Evolutionary conservation across 1,140 invertebrate species (phyloP).

Genomic region (Lutraria rhynchaena): DNA sequence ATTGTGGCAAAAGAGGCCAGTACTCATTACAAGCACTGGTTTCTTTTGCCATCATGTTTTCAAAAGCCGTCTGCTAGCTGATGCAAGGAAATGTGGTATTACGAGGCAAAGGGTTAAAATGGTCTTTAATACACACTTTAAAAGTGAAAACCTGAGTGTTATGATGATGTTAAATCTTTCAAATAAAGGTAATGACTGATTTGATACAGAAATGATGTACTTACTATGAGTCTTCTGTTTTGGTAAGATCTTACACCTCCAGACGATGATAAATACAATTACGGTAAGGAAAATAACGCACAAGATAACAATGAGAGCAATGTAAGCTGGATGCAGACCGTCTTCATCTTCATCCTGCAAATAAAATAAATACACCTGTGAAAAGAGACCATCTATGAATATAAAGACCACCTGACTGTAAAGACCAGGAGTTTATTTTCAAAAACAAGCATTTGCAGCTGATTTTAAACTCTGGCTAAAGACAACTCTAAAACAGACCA

Average conservation of each 20-base stretch:
- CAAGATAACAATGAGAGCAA: conserved; percentile 64
- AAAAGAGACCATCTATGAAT: too few species aligned
- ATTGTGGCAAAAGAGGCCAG: too few species aligned
- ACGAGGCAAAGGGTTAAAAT: background rate
- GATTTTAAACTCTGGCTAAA: too few species aligned
- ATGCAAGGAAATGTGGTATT: too few species aligned
- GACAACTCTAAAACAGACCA: too few species aligned
- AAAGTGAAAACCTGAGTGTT: background rate
- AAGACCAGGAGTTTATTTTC: too few species aligned
- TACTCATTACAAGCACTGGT: too few species aligned
- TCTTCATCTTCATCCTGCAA: conserved; percentile 27
- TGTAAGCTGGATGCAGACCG: conserved; percentile 61
- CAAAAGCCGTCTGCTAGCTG: too few species aligned
- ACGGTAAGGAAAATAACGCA: conserved; percentile 47
- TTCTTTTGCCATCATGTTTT: too few species aligned
- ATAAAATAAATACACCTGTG: too few species aligned
- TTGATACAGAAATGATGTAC: background rate
- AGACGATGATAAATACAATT: conserved; percentile 57
- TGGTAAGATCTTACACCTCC: conserved; percentile 61
- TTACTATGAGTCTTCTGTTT: conserved; percentile 67
- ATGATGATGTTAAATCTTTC: background rate
- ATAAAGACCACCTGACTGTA: too few species aligned
- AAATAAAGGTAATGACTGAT: background rate
- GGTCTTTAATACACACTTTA: background rate
- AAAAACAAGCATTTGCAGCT: too few species aligned